These are phyloP conservation scores for Baryphthengus martii DNA, from an alignment of 2,113 vertebrate genomes.

Conservation along the genomic window DNA sequence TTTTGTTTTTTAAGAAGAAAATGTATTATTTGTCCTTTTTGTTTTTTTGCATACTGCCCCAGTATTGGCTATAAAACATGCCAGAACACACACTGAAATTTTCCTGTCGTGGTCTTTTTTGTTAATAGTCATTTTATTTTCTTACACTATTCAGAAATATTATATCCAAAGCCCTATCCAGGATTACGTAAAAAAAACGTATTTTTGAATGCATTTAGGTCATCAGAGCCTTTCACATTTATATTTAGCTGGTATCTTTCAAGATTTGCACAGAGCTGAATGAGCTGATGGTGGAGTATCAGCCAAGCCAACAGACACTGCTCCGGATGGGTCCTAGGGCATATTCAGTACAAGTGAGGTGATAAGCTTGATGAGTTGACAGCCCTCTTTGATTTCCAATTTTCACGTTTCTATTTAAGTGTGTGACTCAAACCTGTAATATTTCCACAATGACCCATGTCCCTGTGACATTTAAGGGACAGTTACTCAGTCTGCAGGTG, in stretches of 20 bases:
- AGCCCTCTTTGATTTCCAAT: background rate
- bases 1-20: background rate
- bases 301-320: background rate
- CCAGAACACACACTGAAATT: background rate
- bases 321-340: background rate
- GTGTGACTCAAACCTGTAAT: background rate
- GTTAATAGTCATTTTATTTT: background rate
- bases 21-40: background rate
- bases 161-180: background rate
- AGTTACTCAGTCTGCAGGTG: constrained; percentile 31
- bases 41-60: background rate
- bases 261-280: background rate
- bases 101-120: background rate
- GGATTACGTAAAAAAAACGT: background rate
- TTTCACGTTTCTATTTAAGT: background rate
- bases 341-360: background rate
- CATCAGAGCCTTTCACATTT: background rate
- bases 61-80: background rate
- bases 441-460: constrained; percentile 9
- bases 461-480: constrained; percentile 30
- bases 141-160: background rate
- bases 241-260: background rate
- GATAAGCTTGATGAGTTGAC: background rate
- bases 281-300: background rate
- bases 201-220: background rate